Base-by-base conservation (phyloP, 2,888 invertebrate species). In the Esperia sulphurella region DNA sequence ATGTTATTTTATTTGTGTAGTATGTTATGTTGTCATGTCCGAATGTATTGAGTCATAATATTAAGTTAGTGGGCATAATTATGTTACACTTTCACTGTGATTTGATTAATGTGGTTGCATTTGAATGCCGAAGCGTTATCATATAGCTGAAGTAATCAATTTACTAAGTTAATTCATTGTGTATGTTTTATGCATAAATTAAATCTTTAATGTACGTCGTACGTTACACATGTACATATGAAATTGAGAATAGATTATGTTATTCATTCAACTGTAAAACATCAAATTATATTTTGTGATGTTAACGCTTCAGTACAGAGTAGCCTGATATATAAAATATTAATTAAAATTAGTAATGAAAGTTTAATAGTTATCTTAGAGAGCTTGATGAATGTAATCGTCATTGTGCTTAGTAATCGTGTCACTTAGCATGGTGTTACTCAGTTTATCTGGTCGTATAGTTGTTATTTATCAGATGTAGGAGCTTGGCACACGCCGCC, bases 391-490 rank as follows among this genome's bases (percentile, higher is more conserved):
- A 85, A 80, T 87, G 84, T 88, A 84, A 79, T 81, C 76, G 85
- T 88, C 86, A 85, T 84, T 86, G 88, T 89, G 88, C 86, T 86
- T 88, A 87, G 88, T 80, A 76, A 81, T 79, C 75, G 81, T 77
- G 71, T 74, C 75, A 74, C 68, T 83, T 84, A 84, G 86, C 83
- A 77, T 79, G 81, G 78, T 81, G 79, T 82, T 80, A 82, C 81
- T 79, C 81, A 65, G 75, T 68, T 55, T 75, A 70, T 73, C 72
- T 75, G 78, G 74, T 77, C 69, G 68, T 76, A 61, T 64, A 68
- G 67, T 65, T 69, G n/a, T n/a, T 60, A 60, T 74, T 74, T 65
- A 59, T 65, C 59, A 45, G 62, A 31, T 55, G 53, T 60, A 51
- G 58, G 51, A 51, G 54, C 61, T 54, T 33, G 38, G 41, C 29